These are phyloP conservation scores for Cyprinodon diabolis DNA, from an alignment of 2,797 vertebrate species.

Conservation along the genomic window DNA sequence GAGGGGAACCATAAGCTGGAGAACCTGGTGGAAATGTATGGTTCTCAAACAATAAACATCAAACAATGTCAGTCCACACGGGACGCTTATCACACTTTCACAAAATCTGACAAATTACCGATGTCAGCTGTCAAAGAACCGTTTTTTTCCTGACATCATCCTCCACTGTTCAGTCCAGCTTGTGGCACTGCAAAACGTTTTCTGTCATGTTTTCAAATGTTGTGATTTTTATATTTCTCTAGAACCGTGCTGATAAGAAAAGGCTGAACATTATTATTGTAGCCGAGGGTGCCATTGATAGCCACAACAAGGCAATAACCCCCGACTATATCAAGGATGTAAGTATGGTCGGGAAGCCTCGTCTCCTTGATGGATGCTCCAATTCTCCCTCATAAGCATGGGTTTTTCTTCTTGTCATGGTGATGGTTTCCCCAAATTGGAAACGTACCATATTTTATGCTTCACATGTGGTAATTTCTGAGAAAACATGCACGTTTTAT, in stretches of 20 bases:
- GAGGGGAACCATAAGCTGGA: slow-evolving; percentile 63
- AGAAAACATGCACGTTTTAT: background rate
- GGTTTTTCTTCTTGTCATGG: background rate
- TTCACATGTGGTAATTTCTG: background rate
- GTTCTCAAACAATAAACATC: background rate
- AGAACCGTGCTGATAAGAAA: slow-evolving; percentile 97
- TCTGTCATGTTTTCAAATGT: slow-evolving; percentile 47
- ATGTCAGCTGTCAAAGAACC: no score
- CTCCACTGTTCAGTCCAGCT: slow-evolving; percentile 34
- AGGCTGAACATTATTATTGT: slow-evolving; percentile 98
- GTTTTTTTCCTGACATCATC: background rate
- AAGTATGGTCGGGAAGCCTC: slow-evolving; percentile 69
- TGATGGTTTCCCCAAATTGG: slow-evolving; percentile 15
- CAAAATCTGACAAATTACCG: slow-evolving; percentile 20
- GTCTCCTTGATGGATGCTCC: background rate
- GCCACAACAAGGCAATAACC: slow-evolving; percentile 88
- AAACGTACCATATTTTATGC: background rate
- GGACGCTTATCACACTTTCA: slow-evolving; percentile 26
- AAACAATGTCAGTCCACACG: background rate
- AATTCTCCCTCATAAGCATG: slow-evolving; percentile 26
- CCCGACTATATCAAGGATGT: slow-evolving; percentile 93
- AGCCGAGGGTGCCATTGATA: slow-evolving; percentile 94
- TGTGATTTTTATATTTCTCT: slow-evolving; percentile 33
- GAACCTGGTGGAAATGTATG: slow-evolving; percentile 14
- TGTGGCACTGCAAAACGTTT: slow-evolving; percentile 47